Conservation (phyloP, 2,113 vertebrate species). For the Rhineura floridana region DNA sequence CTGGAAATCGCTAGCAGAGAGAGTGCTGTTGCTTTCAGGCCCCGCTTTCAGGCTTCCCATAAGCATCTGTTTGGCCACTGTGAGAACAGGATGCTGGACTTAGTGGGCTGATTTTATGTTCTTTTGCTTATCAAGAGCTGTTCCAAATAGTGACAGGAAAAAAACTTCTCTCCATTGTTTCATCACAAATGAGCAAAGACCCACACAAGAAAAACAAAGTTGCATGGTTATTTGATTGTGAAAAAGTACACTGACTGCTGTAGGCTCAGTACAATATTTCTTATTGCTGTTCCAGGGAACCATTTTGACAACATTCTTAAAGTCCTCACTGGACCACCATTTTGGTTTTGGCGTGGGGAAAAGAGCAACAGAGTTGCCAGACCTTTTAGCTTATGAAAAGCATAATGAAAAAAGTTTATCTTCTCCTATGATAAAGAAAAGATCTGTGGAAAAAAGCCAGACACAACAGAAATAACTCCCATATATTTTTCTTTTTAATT, state of each 20-base stretch:
- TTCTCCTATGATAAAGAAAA: slow-evolving; percentile 35
- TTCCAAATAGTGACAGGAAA: background rate
- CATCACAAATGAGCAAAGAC: background rate
- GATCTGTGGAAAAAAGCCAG: slow-evolving; percentile 36
- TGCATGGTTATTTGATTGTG: background rate
- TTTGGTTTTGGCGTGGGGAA: background rate
- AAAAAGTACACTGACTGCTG: no score
- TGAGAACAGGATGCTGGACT: no score
- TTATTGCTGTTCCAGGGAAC: background rate
- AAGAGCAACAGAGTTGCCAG: background rate
- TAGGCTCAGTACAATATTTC: background rate
- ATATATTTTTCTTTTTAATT: slow-evolving; percentile 77
- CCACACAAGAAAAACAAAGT: background rate
- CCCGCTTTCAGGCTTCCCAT: no score
- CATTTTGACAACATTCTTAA: background rate
- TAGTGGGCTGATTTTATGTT: no score
- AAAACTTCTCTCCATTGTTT: background rate
- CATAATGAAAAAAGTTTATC: slow-evolving; percentile 8
- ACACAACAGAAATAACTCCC: slow-evolving; percentile 60
- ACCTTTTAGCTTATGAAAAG: background rate
- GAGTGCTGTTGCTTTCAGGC: no score
- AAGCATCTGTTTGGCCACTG: no score
- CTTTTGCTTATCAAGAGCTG: background rate
- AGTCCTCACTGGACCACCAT: background rate
- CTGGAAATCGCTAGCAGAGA: no score